Percentiles rank a stretch among this genome's conserved stretches.
Conservation (phyloP, 2,888 invertebrate species). For the Zhengitettix transpicula region DNA sequence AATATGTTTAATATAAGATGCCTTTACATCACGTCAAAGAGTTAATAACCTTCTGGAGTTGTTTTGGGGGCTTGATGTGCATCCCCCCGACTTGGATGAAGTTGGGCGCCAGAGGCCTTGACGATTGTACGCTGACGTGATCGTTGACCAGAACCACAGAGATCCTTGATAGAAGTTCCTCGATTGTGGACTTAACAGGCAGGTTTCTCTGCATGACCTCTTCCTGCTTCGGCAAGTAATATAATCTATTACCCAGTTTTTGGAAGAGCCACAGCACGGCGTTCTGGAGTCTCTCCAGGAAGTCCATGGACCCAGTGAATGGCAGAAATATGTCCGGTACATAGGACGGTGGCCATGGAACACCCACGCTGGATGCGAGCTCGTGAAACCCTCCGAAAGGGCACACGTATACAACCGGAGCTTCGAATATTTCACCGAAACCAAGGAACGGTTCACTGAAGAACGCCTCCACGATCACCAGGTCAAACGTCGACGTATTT, state of each 20-base stretch:
- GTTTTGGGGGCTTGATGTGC: too few species aligned
- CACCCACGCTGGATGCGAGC: slow-evolving; percentile 30
- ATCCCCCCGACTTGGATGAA: too few species aligned
- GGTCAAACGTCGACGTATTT: slow-evolving; percentile 2
- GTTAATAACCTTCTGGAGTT: too few species aligned
- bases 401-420: slow-evolving; percentile 22
- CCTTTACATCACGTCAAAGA: too few species aligned
- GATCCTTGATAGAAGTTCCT: too few species aligned
- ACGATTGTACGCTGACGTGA: too few species aligned
- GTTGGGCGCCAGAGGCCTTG: too few species aligned
- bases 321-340: slow-evolving; percentile 33
- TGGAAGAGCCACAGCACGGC: slow-evolving; percentile 17
- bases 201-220: not conserved
- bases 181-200: too few species aligned
- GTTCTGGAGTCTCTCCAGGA: slow-evolving; percentile 29
- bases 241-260: not conserved
- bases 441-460: slow-evolving; percentile 5
- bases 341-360: slow-evolving; percentile 30
- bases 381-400: slow-evolving; percentile 28
- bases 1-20: too few species aligned
- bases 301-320: slow-evolving; percentile 28
- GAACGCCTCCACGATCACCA: slow-evolving; percentile 2
- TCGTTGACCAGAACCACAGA: too few species aligned
- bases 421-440: slow-evolving; percentile 5
- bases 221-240: slow-evolving; percentile 1